Conservation (phyloP, 2,888 invertebrate genomes). For the Copidosoma aretas region DNA sequence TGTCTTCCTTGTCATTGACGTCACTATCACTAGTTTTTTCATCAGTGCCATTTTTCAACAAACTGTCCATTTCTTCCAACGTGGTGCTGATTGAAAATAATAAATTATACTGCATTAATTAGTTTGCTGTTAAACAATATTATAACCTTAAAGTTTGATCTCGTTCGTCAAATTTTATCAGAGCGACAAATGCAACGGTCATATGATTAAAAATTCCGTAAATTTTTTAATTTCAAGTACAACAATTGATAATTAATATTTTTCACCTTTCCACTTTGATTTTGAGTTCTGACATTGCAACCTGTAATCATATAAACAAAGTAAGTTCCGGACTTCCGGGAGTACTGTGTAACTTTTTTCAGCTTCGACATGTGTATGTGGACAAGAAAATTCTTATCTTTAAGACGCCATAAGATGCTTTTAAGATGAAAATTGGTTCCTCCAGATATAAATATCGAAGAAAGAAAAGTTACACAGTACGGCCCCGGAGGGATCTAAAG, state of each 20-base stretch:
- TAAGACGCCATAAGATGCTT: no score
- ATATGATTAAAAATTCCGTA: neutral
- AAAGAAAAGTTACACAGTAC: no score
- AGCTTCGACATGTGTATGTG: no score
- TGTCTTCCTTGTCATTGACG: constrained; percentile 53
- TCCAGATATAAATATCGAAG: no score
- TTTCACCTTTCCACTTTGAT: neutral
- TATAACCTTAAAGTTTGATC: neutral
- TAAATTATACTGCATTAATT: neutral
- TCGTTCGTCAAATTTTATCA: neutral
- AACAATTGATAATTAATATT: neutral
- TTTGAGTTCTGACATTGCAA: neutral
- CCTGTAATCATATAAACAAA: no score
- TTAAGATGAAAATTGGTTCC: no score
- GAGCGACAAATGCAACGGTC: neutral
- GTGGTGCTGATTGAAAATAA: constrained; percentile 33
- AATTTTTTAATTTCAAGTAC: neutral
- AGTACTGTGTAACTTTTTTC: no score
- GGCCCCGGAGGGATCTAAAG: no score
- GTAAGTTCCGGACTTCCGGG: no score
- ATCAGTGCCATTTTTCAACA: constrained; percentile 43
- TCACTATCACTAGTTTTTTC: constrained; percentile 49
- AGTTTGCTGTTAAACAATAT: neutral
- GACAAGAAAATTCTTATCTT: no score
- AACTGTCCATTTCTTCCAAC: constrained; percentile 42